phyloP scores from a whole-genome alignment of 2,888 invertebrate genomes.

The Magallana nippona region DNA sequence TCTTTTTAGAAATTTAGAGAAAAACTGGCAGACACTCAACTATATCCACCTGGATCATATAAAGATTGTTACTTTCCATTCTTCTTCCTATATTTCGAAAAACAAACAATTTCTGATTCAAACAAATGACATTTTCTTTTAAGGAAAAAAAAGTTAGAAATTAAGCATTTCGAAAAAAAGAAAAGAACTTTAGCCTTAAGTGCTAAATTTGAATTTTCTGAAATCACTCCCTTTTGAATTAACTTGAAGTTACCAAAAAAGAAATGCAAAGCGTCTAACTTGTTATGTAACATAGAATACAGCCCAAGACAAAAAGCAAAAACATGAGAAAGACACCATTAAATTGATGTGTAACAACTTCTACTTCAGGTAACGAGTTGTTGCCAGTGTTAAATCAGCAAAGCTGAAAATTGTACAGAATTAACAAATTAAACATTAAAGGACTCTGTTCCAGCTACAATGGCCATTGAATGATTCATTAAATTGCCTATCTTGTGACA shows the following conservation, averaged over 20 bases:
- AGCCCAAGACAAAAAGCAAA: slow-evolving; percentile 14
- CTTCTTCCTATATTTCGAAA: neutral
- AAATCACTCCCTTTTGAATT: slow-evolving; percentile 10
- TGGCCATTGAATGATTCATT: slow-evolving; percentile 10
- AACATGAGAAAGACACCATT: slow-evolving; percentile 15
- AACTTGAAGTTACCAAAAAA: neutral
- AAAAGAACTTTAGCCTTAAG: neutral
- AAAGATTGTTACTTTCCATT: slow-evolving; percentile 10
- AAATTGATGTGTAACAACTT: neutral
- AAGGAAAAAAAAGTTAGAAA: neutral
- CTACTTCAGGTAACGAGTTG: slow-evolving; percentile 22
- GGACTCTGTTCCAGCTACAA: neutral
- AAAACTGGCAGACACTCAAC: slow-evolving; percentile 23
- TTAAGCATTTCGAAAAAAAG: neutral
- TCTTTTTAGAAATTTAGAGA: slow-evolving; percentile 7
- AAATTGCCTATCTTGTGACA: slow-evolving; percentile 8
- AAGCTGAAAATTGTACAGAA: slow-evolving; percentile 35
- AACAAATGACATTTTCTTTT: neutral
- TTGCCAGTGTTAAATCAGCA: slow-evolving; percentile 29
- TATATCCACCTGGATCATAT: slow-evolving; percentile 23
- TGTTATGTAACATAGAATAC: slow-evolving; percentile 25
- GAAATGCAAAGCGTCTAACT: neutral
- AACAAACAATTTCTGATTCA: neutral
- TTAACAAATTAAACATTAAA: slow-evolving; percentile 35
- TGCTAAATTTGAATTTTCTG: slow-evolving; percentile 6